Percentiles rank a stretch among this genome's conserved stretches.
Evolutionary conservation across 2,888 invertebrate species (phyloP).

Genomic region (Papilio demoleus): DNA sequence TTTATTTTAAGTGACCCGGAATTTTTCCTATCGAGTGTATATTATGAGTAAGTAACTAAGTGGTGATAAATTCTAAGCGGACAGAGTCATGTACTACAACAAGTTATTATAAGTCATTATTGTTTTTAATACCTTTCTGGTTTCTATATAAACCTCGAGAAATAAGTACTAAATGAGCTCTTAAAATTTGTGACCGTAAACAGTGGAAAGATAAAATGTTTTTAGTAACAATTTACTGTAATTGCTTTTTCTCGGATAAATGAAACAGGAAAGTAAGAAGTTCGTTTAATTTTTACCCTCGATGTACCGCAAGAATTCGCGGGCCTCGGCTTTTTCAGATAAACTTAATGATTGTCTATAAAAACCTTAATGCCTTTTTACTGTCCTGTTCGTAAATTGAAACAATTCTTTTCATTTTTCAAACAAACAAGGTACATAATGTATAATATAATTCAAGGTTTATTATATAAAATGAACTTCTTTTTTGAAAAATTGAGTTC

Average conservation of each 20-base stretch:
- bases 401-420: slow-evolving; percentile 20
- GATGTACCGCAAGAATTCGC: slow-evolving; percentile 21
- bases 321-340: slow-evolving; percentile 1
- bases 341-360: slow-evolving; percentile 25
- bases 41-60: too few relatives aligned
- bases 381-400: slow-evolving; percentile 23
- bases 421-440: slow-evolving; percentile 3
- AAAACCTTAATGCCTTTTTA: slow-evolving; percentile 30
- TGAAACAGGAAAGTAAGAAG: slow-evolving; percentile 19
- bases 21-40: too few relatives aligned
- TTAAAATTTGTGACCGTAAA: slow-evolving; percentile 11
- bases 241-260: slow-evolving; percentile 25
- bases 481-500: neutral
- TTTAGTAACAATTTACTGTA: slow-evolving; percentile 18
- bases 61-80: too few relatives aligned
- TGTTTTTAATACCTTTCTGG: too few relatives aligned
- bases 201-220: slow-evolving; percentile 9
- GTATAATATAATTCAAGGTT: too few relatives aligned
- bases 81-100: too few relatives aligned
- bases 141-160: too few relatives aligned
- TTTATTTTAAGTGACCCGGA: too few relatives aligned
- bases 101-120: too few relatives aligned
- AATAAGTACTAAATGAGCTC: too few relatives aligned
- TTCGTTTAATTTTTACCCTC: slow-evolving; percentile 23
- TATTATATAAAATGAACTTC: neutral